These are phyloP conservation scores for Nesospiza acunhae DNA, from an alignment of 2,113 vertebrate genomes.

Conservation along the genomic window DNA sequence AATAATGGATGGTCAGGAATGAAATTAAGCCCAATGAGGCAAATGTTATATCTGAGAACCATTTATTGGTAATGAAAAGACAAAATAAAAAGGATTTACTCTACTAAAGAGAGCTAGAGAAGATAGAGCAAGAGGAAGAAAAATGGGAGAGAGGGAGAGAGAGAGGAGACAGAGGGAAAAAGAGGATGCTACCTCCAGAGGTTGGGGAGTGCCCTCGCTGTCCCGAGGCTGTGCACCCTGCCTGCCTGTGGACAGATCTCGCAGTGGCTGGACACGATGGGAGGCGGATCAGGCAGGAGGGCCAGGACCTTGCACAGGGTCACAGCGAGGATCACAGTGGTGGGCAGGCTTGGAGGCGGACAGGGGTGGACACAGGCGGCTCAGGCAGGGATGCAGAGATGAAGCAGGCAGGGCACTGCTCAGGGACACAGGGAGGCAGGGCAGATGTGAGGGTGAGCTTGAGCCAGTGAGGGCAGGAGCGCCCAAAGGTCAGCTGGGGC, in stretches of 20 bases:
- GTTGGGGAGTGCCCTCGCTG: rapidly evolving
- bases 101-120: not conserved
- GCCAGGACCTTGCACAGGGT: not conserved
- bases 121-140: not conserved
- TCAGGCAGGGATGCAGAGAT: too few species aligned
- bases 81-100: not conserved
- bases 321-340: rapidly evolving
- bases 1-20: rapidly evolving
- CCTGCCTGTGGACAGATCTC: not conserved
- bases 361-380: too few species aligned
- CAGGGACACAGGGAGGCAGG: not conserved
- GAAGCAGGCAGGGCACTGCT: not conserved
- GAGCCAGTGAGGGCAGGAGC: not conserved
- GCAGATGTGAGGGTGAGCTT: rapidly evolving
- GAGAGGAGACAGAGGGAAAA: not conserved
- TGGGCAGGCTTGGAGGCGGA: not conserved
- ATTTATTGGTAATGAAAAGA: not conserved
- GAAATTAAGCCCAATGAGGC: not conserved
- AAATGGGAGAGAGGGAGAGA: not conserved
- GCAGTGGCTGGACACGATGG: rapidly evolving
- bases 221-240: rapidly evolving
- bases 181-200: rapidly evolving
- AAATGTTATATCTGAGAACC: not conserved
- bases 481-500: not conserved
- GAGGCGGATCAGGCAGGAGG: too few species aligned